Base-by-base conservation (phyloP, 2,888 invertebrate species). In the Azorinus chamasolen region DNA sequence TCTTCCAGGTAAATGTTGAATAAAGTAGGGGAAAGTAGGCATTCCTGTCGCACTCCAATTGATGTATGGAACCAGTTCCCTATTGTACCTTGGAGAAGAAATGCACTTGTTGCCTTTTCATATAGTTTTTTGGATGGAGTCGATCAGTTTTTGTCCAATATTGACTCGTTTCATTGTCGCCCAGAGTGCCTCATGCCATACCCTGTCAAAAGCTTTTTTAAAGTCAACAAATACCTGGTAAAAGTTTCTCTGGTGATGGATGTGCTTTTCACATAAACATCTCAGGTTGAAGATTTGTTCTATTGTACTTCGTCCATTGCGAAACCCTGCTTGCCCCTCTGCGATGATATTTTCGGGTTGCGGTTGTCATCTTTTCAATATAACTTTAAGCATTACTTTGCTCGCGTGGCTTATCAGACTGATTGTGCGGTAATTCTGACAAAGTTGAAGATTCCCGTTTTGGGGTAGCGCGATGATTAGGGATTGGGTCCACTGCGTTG, bases 351-450 rank as follows among this genome's bases (percentile, higher is more conserved):
- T 39, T 24, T 64, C 69, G 0, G 61, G 61, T 14, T 58, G 51
- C 22, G 70, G 79, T 54, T 48, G 46, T 6, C 66, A n/a, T 25
- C 68, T 70, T 22, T 63, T 71, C 54, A 71, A 48, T 14, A 73
- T 61, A 59, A 65, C 20, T 48, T 43, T 77, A 8, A 73, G 54
- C 68, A 68, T 58, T 2, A 69, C 58, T 65, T 79, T 79, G 43
- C 74, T 75, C 3, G 65, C 61, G 45, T 75, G 73, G 43, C 69
- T 39, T 48, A 78, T 73, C 18, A 76, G 63, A 55, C 71, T 76
- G 54, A 79, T 74, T 0, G 66, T 75, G 27, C 41, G 25, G 51
- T 59, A 69, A 50, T 69, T 72, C 3, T 50, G 16, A 25, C 61
- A 58, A 14, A 37, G 58, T 24, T 37, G 20, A 5, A 71, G 70